A percentile compares a stretch with the other conserved stretches of the same genome.
Evolutionary conservation across 1,140 invertebrate species (phyloP).

Genomic region (Drosophila parvula): DNA sequence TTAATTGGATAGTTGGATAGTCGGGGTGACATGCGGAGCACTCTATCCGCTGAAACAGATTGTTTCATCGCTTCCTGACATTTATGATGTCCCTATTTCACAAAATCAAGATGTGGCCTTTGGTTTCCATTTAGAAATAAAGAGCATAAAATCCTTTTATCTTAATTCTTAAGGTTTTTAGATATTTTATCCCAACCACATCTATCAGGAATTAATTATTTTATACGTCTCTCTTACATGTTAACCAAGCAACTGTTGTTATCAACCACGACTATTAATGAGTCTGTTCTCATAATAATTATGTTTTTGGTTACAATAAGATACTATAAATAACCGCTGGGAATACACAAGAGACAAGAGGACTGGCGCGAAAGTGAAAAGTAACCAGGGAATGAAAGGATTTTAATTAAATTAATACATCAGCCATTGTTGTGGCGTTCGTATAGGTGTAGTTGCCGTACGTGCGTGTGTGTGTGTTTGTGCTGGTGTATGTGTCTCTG

Average conservation of each 20-base stretch:
- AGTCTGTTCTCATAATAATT: slow-evolving; percentile 14
- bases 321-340: slow-evolving; percentile 29
- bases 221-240: background rate
- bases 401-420: slow-evolving; percentile 82
- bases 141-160: background rate
- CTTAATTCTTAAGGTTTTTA: no score
- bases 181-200: background rate
- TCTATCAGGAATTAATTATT: background rate
- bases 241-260: no score
- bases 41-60: slow-evolving; percentile 16
- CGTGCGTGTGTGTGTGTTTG: background rate
- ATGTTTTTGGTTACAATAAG: slow-evolving; percentile 27
- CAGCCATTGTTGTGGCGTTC: slow-evolving; percentile 59
- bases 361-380: slow-evolving; percentile 5
- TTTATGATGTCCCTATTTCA: slow-evolving; percentile 9
- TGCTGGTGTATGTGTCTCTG: slow-evolving; percentile 45
- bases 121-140: no score
- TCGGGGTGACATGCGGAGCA: slow-evolving; percentile 16
- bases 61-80: slow-evolving; percentile 17
- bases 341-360: slow-evolving; percentile 21
- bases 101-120: slow-evolving; percentile 1
- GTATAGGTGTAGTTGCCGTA: slow-evolving; percentile 21
- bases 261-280: slow-evolving; percentile 1
- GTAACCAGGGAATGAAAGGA: slow-evolving; percentile 66
- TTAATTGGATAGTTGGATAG: slow-evolving; percentile 43